A percentile compares a stretch with the other conserved stretches of the same genome.
phyloP scores from a whole-genome alignment of 2,797 vertebrate species.

The Notolepis coatsorum region DNA sequence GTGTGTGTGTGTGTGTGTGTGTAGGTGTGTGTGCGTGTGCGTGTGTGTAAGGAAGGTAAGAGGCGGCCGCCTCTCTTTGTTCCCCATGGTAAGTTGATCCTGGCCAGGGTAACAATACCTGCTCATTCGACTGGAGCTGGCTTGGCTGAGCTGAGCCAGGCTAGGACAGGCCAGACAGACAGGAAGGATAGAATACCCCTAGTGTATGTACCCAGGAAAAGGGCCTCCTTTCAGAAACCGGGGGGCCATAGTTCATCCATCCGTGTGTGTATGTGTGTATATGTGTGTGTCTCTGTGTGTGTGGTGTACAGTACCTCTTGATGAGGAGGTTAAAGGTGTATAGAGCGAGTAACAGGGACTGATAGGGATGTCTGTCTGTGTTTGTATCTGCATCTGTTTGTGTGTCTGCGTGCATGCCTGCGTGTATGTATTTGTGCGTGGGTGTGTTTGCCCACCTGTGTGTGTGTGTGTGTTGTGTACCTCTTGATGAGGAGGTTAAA shows the following conservation, averaged over 20 bases:
- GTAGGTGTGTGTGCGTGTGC: too few relatives aligned
- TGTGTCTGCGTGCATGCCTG: neutral
- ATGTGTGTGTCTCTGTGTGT: neutral
- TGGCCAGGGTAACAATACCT: conserved; percentile 76
- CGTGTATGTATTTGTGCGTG: neutral
- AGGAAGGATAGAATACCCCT: conserved; percentile 50
- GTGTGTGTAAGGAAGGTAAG: too few relatives aligned
- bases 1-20: too few relatives aligned
- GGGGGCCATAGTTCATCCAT: conserved; percentile 2
- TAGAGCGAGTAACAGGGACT: neutral
- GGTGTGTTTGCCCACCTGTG: neutral
- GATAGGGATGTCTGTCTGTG: neutral
- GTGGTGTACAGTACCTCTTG: too few relatives aligned
- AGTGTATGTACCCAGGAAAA: conserved; percentile 49
- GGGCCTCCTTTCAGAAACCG: conserved; percentile 46
- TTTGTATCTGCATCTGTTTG: neutral
- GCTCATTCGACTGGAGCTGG: conserved; percentile 69
- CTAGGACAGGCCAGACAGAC: conserved; percentile 42
- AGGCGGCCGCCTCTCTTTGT: conserved; percentile 60
- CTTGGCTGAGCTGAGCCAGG: conserved; percentile 52
- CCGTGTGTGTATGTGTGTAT: neutral
- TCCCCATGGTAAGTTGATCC: conserved; percentile 74
- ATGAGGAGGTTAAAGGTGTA: neutral
- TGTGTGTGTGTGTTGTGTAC: neutral
- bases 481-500: neutral